Evolutionary conservation across 2,888 invertebrate genomes (phyloP).

Genomic region (Saturnia pavonia): DNA sequence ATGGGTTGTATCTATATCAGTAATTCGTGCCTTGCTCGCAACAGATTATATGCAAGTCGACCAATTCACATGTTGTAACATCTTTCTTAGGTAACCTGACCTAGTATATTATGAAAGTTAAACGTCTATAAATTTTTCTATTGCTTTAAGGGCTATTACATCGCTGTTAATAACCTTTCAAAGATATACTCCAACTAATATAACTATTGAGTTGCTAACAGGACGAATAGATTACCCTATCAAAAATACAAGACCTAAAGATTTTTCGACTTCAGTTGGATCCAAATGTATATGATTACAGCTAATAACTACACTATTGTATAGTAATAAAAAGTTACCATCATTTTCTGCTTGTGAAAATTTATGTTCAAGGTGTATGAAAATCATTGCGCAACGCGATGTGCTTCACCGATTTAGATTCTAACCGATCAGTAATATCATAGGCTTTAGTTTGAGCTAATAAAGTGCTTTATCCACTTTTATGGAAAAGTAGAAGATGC

Average conservation of each 20-base stretch:
- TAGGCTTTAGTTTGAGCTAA: no score
- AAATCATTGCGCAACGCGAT: background rate
- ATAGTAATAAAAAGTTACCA: background rate
- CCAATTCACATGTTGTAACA: background rate
- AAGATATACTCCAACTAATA: no score
- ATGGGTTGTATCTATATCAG: background rate
- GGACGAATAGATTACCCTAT: no score
- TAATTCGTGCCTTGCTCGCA: background rate
- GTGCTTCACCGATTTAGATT: background rate
- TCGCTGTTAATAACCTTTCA: no score
- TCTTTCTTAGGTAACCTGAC: background rate
- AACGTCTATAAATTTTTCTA: no score
- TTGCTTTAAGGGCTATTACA: no score
- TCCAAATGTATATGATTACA: background rate
- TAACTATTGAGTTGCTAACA: no score
- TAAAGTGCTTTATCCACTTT: no score
- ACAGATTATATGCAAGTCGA: background rate
- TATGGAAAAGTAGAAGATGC: no score
- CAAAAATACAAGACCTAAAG: background rate
- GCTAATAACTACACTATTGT: background rate
- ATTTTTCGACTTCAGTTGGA: background rate
- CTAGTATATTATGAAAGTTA: no score
- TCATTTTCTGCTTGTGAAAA: background rate
- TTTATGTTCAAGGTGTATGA: background rate
- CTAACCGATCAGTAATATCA: no score